Base-by-base conservation (phyloP, 2,797 vertebrate genomes). In the Chaetodon trifasciatus region DNA sequence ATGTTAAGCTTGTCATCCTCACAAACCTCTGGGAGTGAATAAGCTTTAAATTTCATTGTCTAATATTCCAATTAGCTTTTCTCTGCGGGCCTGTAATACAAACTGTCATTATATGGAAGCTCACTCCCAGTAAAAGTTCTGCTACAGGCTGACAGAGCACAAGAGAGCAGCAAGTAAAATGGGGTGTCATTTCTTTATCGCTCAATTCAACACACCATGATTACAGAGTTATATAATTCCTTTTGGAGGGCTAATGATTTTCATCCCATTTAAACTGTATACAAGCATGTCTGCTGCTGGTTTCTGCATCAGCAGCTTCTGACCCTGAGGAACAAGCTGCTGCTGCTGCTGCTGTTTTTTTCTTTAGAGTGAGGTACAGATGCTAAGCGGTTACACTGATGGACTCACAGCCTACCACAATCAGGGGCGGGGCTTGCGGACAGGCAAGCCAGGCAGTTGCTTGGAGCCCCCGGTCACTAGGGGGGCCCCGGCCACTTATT, bases 21-120 rank as follows among this genome's bases (percentile, higher is more conserved):
- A 67, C 53, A 57, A 86, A 83, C 58, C 79, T 87, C 67, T n/a
- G 76, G 76, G 67, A 85, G 74, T 32, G 35, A 78, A 82, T 42
- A 58, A 16, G 10, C 56, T 83, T 86, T 71, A 78, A 74, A 81
- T 84, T 69, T 86, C 79, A 66, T 58, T 73, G 72, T 11, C 61
- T 72, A 70, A 89, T 81, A 61, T 58, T 88, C 70, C 83, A 91
- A 91, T 90, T 88, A 91, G 72, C 63, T 73, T 77, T 65, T 73
- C 84, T 75, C 78, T 68, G 46, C 15, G 1, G 81, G 79, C 24
- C 78, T 82, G 76, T 74, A 58, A 85, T 79, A 76, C 42, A 71
- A 81, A 60, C 69, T 47, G 21, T 78, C 72, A 77, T 71, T 70
- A 82, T 47, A 55, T 60, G 60, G n/a, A 70, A 32, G 58, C 77